Conservation (phyloP, 2,888 invertebrate genomes). For the Onchidella celtica region DNA sequence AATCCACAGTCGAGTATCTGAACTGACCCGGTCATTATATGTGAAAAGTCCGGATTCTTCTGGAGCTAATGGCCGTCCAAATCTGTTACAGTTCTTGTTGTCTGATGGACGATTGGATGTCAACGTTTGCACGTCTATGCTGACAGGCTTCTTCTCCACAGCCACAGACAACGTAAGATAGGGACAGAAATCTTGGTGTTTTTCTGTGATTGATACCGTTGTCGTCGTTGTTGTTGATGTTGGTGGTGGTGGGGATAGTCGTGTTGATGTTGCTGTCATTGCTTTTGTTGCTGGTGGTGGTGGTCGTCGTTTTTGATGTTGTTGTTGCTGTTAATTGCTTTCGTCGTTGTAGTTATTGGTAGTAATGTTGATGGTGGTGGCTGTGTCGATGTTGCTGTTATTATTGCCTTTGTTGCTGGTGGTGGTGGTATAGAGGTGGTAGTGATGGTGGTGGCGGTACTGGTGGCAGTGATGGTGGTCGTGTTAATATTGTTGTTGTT, state of each 20-base stretch:
- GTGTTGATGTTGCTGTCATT: not conserved
- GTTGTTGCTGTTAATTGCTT: too few relatives aligned
- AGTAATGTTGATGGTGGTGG: too few relatives aligned
- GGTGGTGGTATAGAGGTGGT: too few relatives aligned
- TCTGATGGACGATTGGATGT: constrained; percentile 13
- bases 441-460: too few relatives aligned
- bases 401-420: too few relatives aligned
- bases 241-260: not conserved
- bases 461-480: not conserved
- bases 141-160: constrained; percentile 36
- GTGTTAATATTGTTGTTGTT: too few relatives aligned
- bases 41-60: constrained; percentile 2
- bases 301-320: not conserved
- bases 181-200: not conserved
- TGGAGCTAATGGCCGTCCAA: not conserved
- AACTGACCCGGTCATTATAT: not conserved
- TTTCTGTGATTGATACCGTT: too few relatives aligned
- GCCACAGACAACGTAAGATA: constrained; percentile 44
- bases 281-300: not conserved
- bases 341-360: too few relatives aligned
- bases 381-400: too few relatives aligned
- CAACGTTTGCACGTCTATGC: not conserved
- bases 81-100: constrained; percentile 33
- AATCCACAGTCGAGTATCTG: not conserved
- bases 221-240: not conserved